phyloP scores from a whole-genome alignment of 2,888 invertebrate species.

The Lepetodrilus schrolli region DNA sequence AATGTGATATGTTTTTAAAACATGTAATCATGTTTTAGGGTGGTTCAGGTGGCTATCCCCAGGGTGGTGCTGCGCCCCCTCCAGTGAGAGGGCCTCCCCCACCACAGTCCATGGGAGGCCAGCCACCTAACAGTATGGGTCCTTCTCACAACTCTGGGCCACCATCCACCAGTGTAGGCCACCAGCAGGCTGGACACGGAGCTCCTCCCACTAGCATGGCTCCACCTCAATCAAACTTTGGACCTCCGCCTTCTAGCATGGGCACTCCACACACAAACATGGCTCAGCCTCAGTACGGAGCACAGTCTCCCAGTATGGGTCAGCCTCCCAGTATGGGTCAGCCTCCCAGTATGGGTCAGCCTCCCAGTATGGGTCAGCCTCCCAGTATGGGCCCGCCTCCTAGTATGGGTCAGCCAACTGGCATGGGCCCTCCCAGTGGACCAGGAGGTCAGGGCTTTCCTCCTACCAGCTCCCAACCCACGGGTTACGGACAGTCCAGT shows the following conservation, averaged over 20 bases:
- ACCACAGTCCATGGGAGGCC: neutral
- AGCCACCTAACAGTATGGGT: conserved; percentile 16
- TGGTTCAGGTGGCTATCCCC: neutral
- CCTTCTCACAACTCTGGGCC: conserved; percentile 32
- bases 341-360: conserved; percentile 32
- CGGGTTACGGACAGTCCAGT: conserved; percentile 13
- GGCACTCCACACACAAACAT: conserved; percentile 38
- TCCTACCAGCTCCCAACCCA: conserved; percentile 17
- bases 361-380: conserved; percentile 34
- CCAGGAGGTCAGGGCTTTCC: conserved; percentile 23
- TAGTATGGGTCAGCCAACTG: too few relatives aligned
- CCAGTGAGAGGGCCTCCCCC: conserved; percentile 14
- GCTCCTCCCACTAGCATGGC: conserved; percentile 8
- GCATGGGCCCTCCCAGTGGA: conserved; percentile 22
- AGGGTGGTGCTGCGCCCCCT: neutral
- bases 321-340: conserved; percentile 8
- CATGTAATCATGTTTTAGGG: too few relatives aligned
- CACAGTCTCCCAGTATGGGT: conserved; percentile 19
- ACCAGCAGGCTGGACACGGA: conserved; percentile 19
- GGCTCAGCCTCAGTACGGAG: conserved; percentile 37
- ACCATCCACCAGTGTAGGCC: conserved; percentile 29
- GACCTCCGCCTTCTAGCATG: conserved; percentile 29
- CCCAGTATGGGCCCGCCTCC: conserved; percentile 31
- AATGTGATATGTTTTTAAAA: too few relatives aligned
- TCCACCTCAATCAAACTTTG: neutral